These are phyloP conservation scores for Drosophila dives DNA, from an alignment of 2,888 invertebrate genomes.

Conservation along the genomic window DNA sequence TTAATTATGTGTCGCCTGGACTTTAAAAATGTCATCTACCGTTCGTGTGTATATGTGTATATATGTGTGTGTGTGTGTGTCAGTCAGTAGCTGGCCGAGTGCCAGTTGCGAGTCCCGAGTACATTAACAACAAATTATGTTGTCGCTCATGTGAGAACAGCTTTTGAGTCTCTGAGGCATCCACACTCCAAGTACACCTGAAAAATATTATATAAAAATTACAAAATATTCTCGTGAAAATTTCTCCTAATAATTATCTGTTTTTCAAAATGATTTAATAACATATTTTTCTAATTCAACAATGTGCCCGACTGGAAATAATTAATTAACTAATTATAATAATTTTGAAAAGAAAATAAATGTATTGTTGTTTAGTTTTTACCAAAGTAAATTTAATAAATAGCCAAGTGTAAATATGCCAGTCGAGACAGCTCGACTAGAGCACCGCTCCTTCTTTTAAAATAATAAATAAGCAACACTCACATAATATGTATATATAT, in stretches of 20 bases:
- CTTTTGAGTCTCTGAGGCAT: slow-evolving; percentile 33
- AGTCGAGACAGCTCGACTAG: background rate
- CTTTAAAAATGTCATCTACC: slow-evolving; percentile 75
- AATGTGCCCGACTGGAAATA: background rate
- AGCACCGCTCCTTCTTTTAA: background rate
- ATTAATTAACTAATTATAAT: background rate
- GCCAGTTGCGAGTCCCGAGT: slow-evolving; percentile 40
- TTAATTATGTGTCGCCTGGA: slow-evolving; percentile 83
- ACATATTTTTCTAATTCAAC: background rate
- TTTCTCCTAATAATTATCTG: slow-evolving; percentile 4
- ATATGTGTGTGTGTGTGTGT: slow-evolving; percentile 24
- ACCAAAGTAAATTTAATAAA: background rate
- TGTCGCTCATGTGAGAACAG: slow-evolving; percentile 54
- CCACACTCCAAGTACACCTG: background rate
- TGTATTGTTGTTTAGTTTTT: background rate
- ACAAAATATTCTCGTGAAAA: slow-evolving; percentile 11
- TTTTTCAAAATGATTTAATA: background rate
- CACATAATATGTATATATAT: background rate
- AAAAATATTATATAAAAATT: slow-evolving; percentile 18
- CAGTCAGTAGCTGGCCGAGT: slow-evolving; percentile 54
- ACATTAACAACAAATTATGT: slow-evolving; percentile 78
- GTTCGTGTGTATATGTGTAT: slow-evolving; percentile 16
- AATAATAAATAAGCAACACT: background rate
- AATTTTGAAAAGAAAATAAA: background rate
- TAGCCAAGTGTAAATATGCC: background rate